phyloP scores from a whole-genome alignment of 30 jellyfish, hydroid and myxozoan genomes.

The Pseudorhiza aurosa region DNA sequence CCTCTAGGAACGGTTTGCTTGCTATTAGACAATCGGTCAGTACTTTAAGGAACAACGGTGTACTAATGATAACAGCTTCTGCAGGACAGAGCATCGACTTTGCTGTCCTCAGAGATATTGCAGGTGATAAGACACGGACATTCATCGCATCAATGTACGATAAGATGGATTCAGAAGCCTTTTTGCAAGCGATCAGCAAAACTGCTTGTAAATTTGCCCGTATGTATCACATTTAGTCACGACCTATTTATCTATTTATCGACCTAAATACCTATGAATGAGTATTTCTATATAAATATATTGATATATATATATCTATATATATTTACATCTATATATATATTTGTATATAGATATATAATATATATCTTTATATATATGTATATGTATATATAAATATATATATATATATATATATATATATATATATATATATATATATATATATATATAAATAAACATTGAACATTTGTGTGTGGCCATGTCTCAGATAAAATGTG shows the following conservation, averaged over 20 bases:
- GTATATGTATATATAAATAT: no score
- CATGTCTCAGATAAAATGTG: no score
- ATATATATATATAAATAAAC: no score
- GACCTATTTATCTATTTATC: background rate
- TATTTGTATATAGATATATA: no score
- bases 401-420: no score
- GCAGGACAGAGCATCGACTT: conserved; percentile 56
- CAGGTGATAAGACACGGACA: conserved; percentile 63
- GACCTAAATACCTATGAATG: background rate
- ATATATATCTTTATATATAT: no score
- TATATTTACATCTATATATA: no score
- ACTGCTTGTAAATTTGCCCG: conserved; percentile 56
- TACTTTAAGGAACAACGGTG: conserved; percentile 29
- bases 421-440: no score
- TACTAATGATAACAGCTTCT: conserved; percentile 40
- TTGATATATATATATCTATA: no score
- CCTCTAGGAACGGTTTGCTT: conserved; percentile 8
- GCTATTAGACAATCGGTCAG: background rate
- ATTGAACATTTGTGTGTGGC: no score
- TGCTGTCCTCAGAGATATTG: conserved; percentile 43
- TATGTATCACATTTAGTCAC: conserved; percentile 4
- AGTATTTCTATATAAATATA: no score
- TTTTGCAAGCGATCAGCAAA: conserved; percentile 23
- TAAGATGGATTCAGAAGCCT: conserved; percentile 7
- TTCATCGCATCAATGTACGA: conserved; percentile 41